These are phyloP conservation scores for Chrysoperla carnea DNA, from an alignment of 1,140 invertebrate species.

Conservation along the genomic window DNA sequence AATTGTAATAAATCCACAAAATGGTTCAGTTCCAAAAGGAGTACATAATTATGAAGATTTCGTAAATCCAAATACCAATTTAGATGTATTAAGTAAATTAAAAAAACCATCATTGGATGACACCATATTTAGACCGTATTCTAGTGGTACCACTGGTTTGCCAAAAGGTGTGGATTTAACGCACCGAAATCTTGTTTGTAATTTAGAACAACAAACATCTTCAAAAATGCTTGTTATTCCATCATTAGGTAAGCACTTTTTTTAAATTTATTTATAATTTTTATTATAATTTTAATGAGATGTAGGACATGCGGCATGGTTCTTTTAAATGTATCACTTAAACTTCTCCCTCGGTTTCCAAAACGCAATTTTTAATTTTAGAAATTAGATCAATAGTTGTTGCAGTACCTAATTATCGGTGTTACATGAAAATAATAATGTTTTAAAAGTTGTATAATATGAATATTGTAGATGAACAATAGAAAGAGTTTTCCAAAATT, in stretches of 20 bases:
- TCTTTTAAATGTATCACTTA: too few relatives aligned
- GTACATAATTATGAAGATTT: conserved; percentile 38
- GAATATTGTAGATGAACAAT: too few relatives aligned
- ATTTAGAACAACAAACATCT: conserved; percentile 18
- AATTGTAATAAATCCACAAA: conserved; percentile 4
- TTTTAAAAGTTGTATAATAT: too few relatives aligned
- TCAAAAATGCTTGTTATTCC: background rate
- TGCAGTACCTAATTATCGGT: too few relatives aligned
- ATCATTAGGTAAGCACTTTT: background rate
- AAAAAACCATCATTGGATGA: conserved; percentile 25
- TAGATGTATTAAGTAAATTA: conserved; percentile 25
- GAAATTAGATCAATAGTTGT: too few relatives aligned
- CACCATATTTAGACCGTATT: conserved; percentile 38
- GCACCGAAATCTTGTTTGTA: conserved; percentile 41
- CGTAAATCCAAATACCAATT: conserved; percentile 18
- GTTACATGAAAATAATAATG: too few relatives aligned
- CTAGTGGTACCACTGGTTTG: conserved; percentile 78
- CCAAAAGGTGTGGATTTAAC: conserved; percentile 77
- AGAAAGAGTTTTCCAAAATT: too few relatives aligned
- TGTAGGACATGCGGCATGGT: too few relatives aligned
- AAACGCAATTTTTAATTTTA: too few relatives aligned
- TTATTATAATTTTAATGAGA: background rate
- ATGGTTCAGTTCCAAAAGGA: conserved; percentile 22
- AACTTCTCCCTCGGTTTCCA: too few relatives aligned
- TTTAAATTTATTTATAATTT: background rate